A percentile compares a stretch with the other conserved stretches of the same genome.
Evolutionary conservation across 2,888 invertebrate species (phyloP).

Genomic region (Eulithis testata): DNA sequence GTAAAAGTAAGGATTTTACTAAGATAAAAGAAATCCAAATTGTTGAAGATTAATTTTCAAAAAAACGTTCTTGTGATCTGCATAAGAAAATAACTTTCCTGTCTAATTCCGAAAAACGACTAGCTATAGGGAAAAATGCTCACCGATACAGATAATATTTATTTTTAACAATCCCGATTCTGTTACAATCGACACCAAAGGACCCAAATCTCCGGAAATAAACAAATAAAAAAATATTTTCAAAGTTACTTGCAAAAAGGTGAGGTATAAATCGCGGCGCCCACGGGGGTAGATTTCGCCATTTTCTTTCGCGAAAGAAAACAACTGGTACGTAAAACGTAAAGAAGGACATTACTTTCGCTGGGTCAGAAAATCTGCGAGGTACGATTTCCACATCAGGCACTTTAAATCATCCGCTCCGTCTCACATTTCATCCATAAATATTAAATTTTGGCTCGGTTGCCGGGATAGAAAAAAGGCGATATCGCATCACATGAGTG

Average conservation of each 20-base stretch:
- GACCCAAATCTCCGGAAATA: conserved; percentile 77
- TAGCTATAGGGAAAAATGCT: conserved; percentile 55
- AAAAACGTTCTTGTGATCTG: conserved; percentile 17
- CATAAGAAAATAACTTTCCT: conserved; percentile 27
- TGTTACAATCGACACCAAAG: conserved; percentile 77
- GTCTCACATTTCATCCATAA: conserved; percentile 84
- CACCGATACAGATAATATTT: conserved; percentile 55
- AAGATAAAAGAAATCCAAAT: neutral
- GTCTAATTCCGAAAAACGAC: conserved; percentile 44
- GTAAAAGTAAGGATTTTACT: conserved; percentile 1
- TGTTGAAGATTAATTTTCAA: conserved; percentile 1
- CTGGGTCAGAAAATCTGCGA: conserved; percentile 83
- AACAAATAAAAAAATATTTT: conserved; percentile 79
- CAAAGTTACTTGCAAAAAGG: conserved; percentile 72
- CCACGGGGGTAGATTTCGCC: conserved; percentile 71
- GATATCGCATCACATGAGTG: conserved; percentile 77
- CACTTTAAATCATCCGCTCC: conserved; percentile 82
- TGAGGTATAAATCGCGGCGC: conserved; percentile 74
- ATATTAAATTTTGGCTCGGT: conserved; percentile 81
- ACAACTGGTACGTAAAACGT: conserved; percentile 81
- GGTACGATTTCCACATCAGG: conserved; percentile 81
- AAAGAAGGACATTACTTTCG: conserved; percentile 80
- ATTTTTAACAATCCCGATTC: conserved; percentile 66
- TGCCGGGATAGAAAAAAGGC: conserved; percentile 75
- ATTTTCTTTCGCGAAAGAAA: conserved; percentile 76